A percentile compares a stretch with the other conserved stretches of the same genome.
Evolutionary conservation across 2,888 invertebrate genomes (phyloP).

Genomic region (Andrena marginata): DNA sequence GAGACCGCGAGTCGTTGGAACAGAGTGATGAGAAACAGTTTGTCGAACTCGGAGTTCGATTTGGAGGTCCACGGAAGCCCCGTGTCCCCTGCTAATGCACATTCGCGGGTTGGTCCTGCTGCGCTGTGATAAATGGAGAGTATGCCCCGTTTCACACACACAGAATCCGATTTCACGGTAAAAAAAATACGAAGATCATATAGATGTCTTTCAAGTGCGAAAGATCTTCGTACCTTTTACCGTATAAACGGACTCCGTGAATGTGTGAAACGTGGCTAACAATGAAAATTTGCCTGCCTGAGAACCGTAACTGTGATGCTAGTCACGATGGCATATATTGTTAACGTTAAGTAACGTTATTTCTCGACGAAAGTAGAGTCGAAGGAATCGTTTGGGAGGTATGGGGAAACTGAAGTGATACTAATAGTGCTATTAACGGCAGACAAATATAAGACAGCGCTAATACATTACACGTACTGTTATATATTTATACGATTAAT

Average conservation of each 20-base stretch:
- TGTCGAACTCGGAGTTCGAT: conserved; percentile 89
- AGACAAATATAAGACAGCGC: background rate
- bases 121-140: conserved; percentile 63
- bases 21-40: conserved; percentile 86
- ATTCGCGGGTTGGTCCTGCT: conserved; percentile 65
- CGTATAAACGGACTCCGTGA: too few species aligned
- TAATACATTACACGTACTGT: background rate
- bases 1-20: conserved; percentile 84
- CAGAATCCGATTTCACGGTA: too few species aligned
- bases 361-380: background rate
- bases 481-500: conserved; percentile 7
- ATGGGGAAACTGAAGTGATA: background rate
- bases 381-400: background rate
- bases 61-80: conserved; percentile 86
- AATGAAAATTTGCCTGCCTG: background rate
- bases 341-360: background rate
- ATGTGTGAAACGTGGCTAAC: too few species aligned
- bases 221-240: too few species aligned
- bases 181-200: too few species aligned
- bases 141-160: background rate
- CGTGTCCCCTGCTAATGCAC: conserved; percentile 58
- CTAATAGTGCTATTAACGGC: conserved; percentile 1
- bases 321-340: conserved; percentile 6
- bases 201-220: too few species aligned
- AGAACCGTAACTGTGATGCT: conserved; percentile 36